Evolutionary conservation across 2,113 vertebrate species (phyloP), one percentile per base, ranked within the genome.

Genomic region (Neolamprologus fasciatus): DNA sequence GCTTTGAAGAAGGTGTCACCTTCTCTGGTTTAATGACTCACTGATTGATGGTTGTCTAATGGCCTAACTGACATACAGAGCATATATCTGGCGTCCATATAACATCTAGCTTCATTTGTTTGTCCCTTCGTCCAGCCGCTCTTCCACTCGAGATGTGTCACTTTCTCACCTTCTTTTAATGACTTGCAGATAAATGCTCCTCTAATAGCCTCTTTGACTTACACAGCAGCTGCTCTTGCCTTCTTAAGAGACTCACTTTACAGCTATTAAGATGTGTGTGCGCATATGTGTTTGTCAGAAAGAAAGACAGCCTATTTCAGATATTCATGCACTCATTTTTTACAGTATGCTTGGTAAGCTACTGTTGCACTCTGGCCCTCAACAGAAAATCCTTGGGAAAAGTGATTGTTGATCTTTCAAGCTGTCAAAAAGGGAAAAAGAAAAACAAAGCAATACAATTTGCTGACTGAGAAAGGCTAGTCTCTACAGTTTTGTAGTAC

Each of bases 161-260:
- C 82, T 89, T 84, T 86, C 86, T 92, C 92, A 86, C 87, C 93
- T 94, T 84, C 55, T 89, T 92, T 87, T 92, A 94, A 94, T 90
- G 89, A 89, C 87, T 87, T 82, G 61, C 87, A 87, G 91, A 93
- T 92, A 90, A 92, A 94, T 94, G 91, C 57, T 90, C 85, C 40
- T 87, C 78, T 93, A 91, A 94, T 88, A 86, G 94, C 83, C 91
- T 83, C 76, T 90, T 88, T 94, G 94, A 91, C 93, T 94, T 89
- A 89, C 91, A 93, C 86, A 93, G 63, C 91, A 93, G 89, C 89
- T 95, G 86, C 54, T 89, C 76, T 57, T 83, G 42, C 42, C 87
- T 89, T 92, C 83, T 86, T 86, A 90, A 93, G 83, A 86, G 83
- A 87, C 78, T 89, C 35, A 84, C 78, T 92, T 93, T 63, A 58